Conservation (phyloP, 2,888 invertebrate species). For the Parapristionchus giblindavisi region DNA sequence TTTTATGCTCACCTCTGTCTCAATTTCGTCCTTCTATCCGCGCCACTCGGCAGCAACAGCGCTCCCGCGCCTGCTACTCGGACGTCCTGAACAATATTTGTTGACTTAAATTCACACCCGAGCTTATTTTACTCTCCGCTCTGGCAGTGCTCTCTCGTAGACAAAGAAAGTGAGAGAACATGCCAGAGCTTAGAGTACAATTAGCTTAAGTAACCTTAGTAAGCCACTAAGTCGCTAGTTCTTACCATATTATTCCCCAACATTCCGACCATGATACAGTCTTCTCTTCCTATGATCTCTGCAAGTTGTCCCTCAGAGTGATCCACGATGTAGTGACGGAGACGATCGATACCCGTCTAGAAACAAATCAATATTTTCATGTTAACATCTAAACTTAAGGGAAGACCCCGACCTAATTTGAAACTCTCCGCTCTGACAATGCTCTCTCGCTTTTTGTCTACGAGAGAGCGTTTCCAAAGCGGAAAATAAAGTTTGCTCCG, state of each 20-base stretch:
- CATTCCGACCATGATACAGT: neutral
- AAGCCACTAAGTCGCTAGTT: too few species aligned
- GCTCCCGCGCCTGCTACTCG: conserved; percentile 19
- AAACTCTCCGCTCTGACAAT: too few species aligned
- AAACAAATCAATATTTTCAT: neutral
- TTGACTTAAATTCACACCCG: neutral
- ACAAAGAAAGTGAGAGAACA: too few species aligned
- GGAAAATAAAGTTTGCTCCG: too few species aligned
- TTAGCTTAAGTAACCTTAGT: too few species aligned
- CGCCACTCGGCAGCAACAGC: neutral
- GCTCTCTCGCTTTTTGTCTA: too few species aligned
- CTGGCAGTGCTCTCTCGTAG: too few species aligned
- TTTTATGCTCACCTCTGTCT: neutral
- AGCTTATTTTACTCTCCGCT: too few species aligned
- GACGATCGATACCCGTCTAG: neutral
- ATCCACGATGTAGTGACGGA: conserved; percentile 11
- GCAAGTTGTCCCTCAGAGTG: conserved; percentile 17
- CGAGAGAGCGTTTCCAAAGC: too few species aligned
- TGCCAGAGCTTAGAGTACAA: too few species aligned
- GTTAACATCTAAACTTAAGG: too few species aligned
- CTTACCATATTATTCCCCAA: neutral
- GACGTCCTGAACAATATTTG: neutral
- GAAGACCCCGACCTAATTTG: too few species aligned
- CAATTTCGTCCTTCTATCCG: neutral
- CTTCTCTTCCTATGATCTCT: conserved; percentile 8